phyloP scores from a whole-genome alignment of 2,888 invertebrate species.

The Ferrisia virgata region DNA sequence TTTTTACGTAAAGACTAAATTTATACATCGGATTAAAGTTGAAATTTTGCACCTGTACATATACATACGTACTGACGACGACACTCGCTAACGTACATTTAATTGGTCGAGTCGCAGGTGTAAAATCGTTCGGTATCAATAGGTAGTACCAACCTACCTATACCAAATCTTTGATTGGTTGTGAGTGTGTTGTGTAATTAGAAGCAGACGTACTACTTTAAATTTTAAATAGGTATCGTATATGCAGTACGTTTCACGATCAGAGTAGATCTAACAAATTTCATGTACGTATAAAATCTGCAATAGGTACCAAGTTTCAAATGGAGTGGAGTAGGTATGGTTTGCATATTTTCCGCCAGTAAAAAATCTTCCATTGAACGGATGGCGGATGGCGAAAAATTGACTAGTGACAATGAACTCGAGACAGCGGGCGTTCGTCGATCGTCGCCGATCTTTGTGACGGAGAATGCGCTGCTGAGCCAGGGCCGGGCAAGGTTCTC shows the following conservation, averaged over 20 bases:
- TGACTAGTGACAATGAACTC: constrained; percentile 29
- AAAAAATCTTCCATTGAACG: background rate
- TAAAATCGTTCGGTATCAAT: background rate
- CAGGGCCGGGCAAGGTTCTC: background rate
- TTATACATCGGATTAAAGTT: background rate
- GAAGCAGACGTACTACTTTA: no score
- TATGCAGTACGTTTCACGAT: no score
- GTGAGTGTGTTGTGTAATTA: background rate
- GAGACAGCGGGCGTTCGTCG: constrained; percentile 27
- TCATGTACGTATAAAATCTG: no score
- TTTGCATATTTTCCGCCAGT: background rate
- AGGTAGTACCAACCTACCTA: background rate
- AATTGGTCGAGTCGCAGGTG: constrained; percentile 20
- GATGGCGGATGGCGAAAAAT: constrained; percentile 23
- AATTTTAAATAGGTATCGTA: no score
- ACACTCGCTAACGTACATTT: background rate
- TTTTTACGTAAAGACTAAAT: constrained; percentile 8
- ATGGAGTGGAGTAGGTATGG: no score
- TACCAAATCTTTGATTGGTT: background rate
- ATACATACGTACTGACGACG: background rate
- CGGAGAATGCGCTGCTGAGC: constrained; percentile 15
- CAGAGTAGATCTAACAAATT: no score
- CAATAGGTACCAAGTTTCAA: background rate
- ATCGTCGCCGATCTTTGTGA: constrained; percentile 31
- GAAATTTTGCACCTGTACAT: background rate